These are phyloP conservation scores for Limanda limanda DNA, from an alignment of 2,113 vertebrate genomes.

Conservation along the genomic window DNA sequence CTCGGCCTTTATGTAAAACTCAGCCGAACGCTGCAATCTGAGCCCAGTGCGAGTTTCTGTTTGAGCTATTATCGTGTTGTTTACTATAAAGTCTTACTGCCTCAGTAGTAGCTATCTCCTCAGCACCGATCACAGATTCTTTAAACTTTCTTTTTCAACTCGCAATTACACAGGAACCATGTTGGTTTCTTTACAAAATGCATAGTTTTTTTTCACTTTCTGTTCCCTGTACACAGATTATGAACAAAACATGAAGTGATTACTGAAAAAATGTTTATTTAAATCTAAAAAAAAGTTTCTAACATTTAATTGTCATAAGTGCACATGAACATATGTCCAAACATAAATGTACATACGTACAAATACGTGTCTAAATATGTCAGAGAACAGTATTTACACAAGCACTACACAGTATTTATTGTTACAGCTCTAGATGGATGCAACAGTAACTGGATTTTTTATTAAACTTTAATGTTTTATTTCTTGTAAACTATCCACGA, in stretches of 20 bases:
- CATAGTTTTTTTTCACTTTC: conserved; percentile 36
- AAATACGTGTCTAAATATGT: not conserved
- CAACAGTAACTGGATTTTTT: not conserved
- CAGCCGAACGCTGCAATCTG: conserved; percentile 60
- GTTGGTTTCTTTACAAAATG: conserved; percentile 41
- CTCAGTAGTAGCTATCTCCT: conserved; percentile 34
- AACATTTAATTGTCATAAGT: conserved; percentile 3
- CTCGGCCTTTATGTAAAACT: conserved; percentile 61
- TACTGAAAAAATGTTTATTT: not conserved
- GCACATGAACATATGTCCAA: conserved; percentile 3
- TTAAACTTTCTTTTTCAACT: conserved; percentile 58
- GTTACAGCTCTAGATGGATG: not conserved
- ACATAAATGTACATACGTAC: not conserved
- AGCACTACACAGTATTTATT: not conserved
- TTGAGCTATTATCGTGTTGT: conserved; percentile 67
- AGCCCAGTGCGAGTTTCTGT: conserved; percentile 59
- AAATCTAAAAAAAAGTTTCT: too few relatives aligned
- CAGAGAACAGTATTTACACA: not conserved
- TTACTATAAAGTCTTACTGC: conserved; percentile 57
- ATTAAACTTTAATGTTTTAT: not conserved
- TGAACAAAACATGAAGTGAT: conserved; percentile 12
- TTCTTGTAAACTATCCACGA: conserved; percentile 18
- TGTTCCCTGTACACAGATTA: conserved; percentile 10
- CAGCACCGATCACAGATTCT: conserved; percentile 53
- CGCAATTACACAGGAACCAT: conserved; percentile 41